phyloP scores from a whole-genome alignment of 2,113 vertebrate genomes.

The Perca schrenkii region DNA sequence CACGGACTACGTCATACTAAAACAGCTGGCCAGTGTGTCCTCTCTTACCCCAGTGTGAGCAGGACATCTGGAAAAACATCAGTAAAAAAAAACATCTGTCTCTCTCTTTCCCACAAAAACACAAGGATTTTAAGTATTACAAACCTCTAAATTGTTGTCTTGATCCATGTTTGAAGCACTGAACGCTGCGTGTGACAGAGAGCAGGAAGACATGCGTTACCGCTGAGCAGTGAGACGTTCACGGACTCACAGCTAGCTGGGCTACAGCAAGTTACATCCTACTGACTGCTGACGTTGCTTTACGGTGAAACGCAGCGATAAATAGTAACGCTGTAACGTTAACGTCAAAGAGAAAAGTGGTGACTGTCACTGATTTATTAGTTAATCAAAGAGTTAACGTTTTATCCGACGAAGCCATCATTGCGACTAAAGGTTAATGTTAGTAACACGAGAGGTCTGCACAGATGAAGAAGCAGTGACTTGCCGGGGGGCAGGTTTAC shows the following conservation, averaged over 20 bases:
- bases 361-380: background rate
- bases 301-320: constrained; percentile 16
- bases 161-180: constrained; percentile 79
- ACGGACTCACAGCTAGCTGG: constrained; percentile 16
- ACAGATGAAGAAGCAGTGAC: background rate
- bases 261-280: background rate
- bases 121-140: constrained; percentile 14
- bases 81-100: background rate
- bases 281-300: constrained; percentile 68
- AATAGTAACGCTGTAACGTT: background rate
- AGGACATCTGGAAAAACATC: constrained; percentile 5
- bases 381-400: background rate
- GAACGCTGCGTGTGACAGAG: constrained; percentile 39
- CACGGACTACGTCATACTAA: background rate
- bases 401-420: background rate
- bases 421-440: background rate
- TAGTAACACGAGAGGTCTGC: background rate
- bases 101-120: background rate
- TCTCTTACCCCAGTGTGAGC: background rate
- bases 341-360: background rate
- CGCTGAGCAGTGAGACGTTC: constrained; percentile 32
- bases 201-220: constrained; percentile 18
- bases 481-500: background rate
- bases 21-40: background rate
- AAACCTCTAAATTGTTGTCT: constrained; percentile 81